Evolutionary conservation across 2,888 invertebrate genomes (phyloP).

Genomic region (Drosophila peninsularis): DNA sequence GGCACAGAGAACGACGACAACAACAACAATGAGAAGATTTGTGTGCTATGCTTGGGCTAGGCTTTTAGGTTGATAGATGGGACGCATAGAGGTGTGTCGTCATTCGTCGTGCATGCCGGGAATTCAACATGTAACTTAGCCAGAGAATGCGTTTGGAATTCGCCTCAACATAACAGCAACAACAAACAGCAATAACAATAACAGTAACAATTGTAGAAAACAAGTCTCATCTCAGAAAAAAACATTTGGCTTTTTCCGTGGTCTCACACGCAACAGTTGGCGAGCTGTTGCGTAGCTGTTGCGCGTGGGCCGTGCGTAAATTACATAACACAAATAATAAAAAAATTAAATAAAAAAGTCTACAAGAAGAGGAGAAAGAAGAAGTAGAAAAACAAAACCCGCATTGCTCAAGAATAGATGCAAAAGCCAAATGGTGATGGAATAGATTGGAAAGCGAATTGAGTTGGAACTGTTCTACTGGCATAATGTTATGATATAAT

Average conservation of each 20-base stretch:
- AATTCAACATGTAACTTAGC: conserved; percentile 63
- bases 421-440: neutral
- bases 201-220: conserved; percentile 26
- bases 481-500: neutral
- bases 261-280: conserved; percentile 6
- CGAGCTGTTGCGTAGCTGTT: conserved; percentile 25
- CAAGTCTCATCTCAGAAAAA: conserved; percentile 35
- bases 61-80: conserved; percentile 29
- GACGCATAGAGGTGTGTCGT: conserved; percentile 50
- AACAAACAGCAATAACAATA: conserved; percentile 19
- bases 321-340: conserved; percentile 13
- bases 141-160: conserved; percentile 76
- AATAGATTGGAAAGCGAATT: conserved; percentile 8
- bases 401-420: conserved; percentile 24
- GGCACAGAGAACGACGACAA: conserved; percentile 34
- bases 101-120: conserved; percentile 68
- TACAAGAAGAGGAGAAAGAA: neutral
- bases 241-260: conserved; percentile 29
- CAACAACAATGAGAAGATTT: conserved; percentile 14
- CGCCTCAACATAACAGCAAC: conserved; percentile 22
- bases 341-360: neutral
- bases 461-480: neutral
- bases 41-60: conserved; percentile 32
- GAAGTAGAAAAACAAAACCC: conserved; percentile 25
- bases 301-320: conserved; percentile 34